These are phyloP conservation scores for Agrochola litura DNA, from an alignment of 2,888 invertebrate species.

Conservation along the genomic window DNA sequence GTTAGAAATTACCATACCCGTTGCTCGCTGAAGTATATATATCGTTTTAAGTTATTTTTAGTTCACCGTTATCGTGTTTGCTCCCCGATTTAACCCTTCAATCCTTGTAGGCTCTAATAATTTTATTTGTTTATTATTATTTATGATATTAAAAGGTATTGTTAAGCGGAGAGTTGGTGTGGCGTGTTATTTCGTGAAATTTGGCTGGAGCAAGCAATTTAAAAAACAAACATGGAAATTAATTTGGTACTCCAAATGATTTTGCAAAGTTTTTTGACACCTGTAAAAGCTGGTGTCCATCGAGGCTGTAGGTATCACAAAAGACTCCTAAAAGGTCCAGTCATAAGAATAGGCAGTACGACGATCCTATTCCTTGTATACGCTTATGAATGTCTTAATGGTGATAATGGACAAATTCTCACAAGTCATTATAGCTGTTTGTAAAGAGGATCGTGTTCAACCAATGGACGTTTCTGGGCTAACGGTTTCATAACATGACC, in stretches of 20 bases:
- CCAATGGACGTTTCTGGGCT: background rate
- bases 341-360: background rate
- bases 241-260: too few relatives aligned
- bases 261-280: background rate
- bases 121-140: slow-evolving; percentile 39
- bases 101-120: slow-evolving; percentile 47
- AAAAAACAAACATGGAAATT: background rate
- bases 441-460: slow-evolving; percentile 34
- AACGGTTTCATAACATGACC: slow-evolving; percentile 40
- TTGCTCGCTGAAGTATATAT: slow-evolving; percentile 51
- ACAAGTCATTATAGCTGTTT: slow-evolving; percentile 20
- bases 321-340: background rate
- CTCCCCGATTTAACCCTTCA: slow-evolving; percentile 49
- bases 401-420: slow-evolving; percentile 11
- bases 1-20: slow-evolving; percentile 66
- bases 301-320: background rate
- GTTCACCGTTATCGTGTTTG: slow-evolving; percentile 57
- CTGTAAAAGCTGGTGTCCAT: background rate
- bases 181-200: background rate
- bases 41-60: slow-evolving; percentile 62
- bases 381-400: background rate
- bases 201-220: background rate
- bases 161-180: background rate
- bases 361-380: background rate
- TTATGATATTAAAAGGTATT: slow-evolving; percentile 14